phyloP scores from a whole-genome alignment of 2,888 invertebrate genomes.

The Alsophila aescularia region DNA sequence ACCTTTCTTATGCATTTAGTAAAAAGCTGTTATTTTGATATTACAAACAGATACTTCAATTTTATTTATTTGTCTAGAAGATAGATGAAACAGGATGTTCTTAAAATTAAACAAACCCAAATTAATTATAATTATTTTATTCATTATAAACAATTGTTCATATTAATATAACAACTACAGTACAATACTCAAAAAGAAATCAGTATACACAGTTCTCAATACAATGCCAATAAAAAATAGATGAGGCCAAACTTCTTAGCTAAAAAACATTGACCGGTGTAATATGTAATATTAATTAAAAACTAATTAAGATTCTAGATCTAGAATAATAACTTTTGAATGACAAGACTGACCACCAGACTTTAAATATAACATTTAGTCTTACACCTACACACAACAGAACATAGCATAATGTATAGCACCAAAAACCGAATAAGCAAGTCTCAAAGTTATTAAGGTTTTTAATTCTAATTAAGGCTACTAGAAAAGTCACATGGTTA shows the following conservation, averaged over 20 bases:
- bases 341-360: neutral
- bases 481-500: conserved; percentile 5
- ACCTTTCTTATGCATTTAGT: no score
- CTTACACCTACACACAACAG: neutral
- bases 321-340: no score
- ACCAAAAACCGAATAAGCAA: conserved; percentile 5
- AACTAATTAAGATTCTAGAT: no score
- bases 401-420: conserved; percentile 1
- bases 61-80: no score
- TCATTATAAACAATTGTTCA: neutral
- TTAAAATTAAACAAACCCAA: neutral
- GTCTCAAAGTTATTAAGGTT: neutral
- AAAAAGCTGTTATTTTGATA: no score
- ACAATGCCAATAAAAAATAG: conserved; percentile 8
- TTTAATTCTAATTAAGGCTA: conserved; percentile 10
- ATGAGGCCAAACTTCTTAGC: neutral
- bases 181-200: conserved; percentile 26
- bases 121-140: neutral
- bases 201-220: neutral
- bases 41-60: no score
- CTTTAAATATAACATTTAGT: neutral
- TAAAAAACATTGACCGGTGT: neutral
- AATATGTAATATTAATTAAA: no score
- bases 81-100: no score
- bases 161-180: conserved; percentile 24